Conservation (phyloP, 2,797 vertebrate genomes). For the Aselliscus stoliczkanus region DNA sequence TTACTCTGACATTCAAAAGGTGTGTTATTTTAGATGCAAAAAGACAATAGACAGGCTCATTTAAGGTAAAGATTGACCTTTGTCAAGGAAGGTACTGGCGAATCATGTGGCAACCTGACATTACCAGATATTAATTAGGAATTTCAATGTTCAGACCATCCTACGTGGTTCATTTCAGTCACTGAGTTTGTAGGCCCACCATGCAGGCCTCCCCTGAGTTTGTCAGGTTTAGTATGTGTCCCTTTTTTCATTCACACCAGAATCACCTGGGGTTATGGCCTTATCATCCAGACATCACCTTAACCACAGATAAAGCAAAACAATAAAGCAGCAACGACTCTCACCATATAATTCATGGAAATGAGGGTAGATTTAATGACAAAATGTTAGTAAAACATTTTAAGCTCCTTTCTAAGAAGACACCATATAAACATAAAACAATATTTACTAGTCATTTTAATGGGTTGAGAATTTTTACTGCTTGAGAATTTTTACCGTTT, state of each 20-base stretch:
- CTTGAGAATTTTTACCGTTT: not conserved
- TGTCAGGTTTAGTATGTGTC: no score
- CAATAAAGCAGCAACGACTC: not conserved
- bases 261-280: not conserved
- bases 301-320: not conserved
- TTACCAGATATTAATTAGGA: no score
- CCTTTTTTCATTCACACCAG: not conserved
- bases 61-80: no score
- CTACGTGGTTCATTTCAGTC: no score
- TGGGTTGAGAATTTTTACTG: constrained; percentile 35
- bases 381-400: constrained; percentile 63
- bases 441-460: constrained; percentile 53
- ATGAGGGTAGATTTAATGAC: constrained; percentile 51
- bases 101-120: no score
- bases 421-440: constrained; percentile 3
- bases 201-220: no score
- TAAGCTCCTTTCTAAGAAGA: constrained; percentile 33
- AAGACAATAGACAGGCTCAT: no score
- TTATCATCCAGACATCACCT: not conserved
- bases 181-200: no score
- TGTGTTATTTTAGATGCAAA: no score
- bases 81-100: no score
- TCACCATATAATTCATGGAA: constrained; percentile 2
- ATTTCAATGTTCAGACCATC: no score
- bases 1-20: no score